Evolutionary conservation across 2,113 vertebrate species (phyloP).

Genomic region (Neogale vison): DNA sequence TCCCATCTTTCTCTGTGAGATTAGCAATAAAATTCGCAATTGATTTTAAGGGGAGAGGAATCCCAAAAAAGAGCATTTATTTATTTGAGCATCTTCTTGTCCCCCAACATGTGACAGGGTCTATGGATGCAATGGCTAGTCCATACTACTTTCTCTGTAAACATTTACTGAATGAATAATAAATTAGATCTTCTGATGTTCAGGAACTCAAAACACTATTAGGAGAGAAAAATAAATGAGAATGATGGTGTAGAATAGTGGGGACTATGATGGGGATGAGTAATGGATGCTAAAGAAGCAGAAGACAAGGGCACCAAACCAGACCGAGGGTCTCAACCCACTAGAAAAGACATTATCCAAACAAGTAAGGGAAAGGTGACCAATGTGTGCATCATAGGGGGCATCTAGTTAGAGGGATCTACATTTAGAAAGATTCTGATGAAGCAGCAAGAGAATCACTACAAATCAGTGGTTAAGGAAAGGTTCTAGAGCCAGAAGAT

Average conservation of each 20-base stretch:
- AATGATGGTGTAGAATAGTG: not conserved
- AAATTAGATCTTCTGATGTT: not conserved
- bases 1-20: not conserved
- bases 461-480: not conserved
- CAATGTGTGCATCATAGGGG: not conserved
- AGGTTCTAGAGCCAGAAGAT: not conserved
- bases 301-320: not conserved
- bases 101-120: not conserved
- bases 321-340: not conserved
- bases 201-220: not conserved
- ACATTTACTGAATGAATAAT: not conserved
- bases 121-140: not conserved
- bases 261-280: rapidly evolving
- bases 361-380: not conserved
- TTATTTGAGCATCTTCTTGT: not conserved
- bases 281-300: not conserved
- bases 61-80: not conserved
- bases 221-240: not conserved
- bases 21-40: not conserved
- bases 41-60: not conserved
- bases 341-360: not conserved
- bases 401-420: not conserved
- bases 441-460: not conserved
- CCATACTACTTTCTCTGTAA: not conserved
- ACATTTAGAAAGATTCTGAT: not conserved